A percentile compares a stretch with the other conserved stretches of the same genome.
Conservation (phyloP, 2,888 invertebrate genomes). For the Diaphora mendica region DNA sequence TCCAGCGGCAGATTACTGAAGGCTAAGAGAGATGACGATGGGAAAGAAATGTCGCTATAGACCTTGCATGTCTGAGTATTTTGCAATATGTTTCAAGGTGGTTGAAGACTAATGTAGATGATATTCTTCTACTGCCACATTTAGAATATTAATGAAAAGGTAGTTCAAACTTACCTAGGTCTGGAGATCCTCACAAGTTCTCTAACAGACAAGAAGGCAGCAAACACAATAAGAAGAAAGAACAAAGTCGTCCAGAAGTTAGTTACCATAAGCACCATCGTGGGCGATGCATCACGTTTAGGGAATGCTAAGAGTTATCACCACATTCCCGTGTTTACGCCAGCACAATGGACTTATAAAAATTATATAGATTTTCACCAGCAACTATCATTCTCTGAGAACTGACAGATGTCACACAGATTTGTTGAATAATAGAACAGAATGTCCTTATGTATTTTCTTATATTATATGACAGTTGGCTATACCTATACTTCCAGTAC, state of each 20-base stretch:
- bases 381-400: neutral
- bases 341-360: neutral
- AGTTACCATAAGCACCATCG: slow-evolving; percentile 23
- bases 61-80: too few relatives aligned
- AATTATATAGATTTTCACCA: neutral
- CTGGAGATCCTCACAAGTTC: slow-evolving; percentile 54
- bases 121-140: neutral
- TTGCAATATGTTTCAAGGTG: too few relatives aligned
- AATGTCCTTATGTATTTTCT: neutral
- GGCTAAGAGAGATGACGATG: too few relatives aligned
- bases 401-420: slow-evolving; percentile 2
- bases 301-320: neutral
- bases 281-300: slow-evolving; percentile 7
- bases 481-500: neutral
- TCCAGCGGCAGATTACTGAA: too few relatives aligned
- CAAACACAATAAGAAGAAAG: slow-evolving; percentile 64
- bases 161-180: neutral
- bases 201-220: slow-evolving; percentile 57
- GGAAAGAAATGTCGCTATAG: too few relatives aligned
- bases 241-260: slow-evolving; percentile 64
- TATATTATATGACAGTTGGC: neutral
- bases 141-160: neutral
- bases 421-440: neutral
- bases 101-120: neutral
- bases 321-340: neutral